phyloP scores from a whole-genome alignment of 2,113 vertebrate genomes.

The Rhagologus leucostigma region DNA sequence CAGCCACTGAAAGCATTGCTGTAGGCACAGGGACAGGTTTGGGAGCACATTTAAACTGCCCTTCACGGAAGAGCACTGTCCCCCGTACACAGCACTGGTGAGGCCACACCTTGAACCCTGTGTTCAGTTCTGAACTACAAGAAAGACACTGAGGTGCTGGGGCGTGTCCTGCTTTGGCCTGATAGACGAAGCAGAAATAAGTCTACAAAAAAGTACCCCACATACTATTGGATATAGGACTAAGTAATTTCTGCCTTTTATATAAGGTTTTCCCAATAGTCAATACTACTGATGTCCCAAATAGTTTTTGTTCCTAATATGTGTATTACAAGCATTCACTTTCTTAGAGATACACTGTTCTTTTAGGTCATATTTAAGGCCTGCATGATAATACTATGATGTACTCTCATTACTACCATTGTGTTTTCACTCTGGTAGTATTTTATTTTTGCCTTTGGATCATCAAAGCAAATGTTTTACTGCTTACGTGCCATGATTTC shows the following conservation, averaged over 20 bases:
- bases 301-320: background rate
- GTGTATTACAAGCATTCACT: background rate
- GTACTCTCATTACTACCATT: background rate
- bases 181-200: background rate
- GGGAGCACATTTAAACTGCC: background rate
- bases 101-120: background rate
- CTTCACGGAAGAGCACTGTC: background rate
- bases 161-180: background rate
- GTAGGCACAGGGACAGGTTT: background rate
- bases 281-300: background rate
- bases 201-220: background rate
- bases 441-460: background rate
- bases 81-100: background rate
- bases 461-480: background rate
- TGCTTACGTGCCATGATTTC: background rate
- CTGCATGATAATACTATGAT: background rate
- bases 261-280: background rate
- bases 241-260: background rate
- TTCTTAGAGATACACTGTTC: background rate
- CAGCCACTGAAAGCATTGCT: background rate
- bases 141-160: background rate
- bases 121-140: background rate
- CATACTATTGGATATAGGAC: background rate
- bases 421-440: background rate
- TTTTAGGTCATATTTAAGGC: background rate